Percentiles rank a stretch among this genome's conserved stretches.
These are phyloP conservation scores for Gymnothorax javanicus DNA, from an alignment of 2,797 vertebrate genomes.

Conservation along the genomic window DNA sequence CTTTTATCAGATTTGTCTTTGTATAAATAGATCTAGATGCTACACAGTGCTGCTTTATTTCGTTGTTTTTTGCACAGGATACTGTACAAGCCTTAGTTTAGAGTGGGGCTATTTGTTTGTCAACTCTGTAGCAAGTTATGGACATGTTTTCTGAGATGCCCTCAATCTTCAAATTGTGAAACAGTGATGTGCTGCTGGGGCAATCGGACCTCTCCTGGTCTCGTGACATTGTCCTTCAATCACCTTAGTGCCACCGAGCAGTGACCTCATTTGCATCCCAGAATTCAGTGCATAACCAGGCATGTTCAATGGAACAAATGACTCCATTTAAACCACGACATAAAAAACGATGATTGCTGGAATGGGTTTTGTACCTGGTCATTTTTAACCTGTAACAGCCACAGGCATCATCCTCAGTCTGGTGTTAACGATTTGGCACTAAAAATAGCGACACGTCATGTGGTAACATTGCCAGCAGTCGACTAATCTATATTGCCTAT, in stretches of 20 bases:
- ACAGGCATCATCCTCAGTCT: background rate
- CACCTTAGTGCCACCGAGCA: slow-evolving; percentile 56
- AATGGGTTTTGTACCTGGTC: slow-evolving; percentile 52
- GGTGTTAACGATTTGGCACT: background rate
- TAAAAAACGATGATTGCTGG: slow-evolving; percentile 46
- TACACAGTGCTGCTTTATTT: slow-evolving; percentile 25
- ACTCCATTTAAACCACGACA: slow-evolving; percentile 49
- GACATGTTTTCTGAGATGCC: slow-evolving; percentile 54
- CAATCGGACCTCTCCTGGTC: slow-evolving; percentile 45
- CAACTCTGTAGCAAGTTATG: slow-evolving; percentile 58
- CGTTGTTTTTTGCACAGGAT: slow-evolving; percentile 67
- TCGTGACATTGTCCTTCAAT: slow-evolving; percentile 36
- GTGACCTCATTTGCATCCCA: slow-evolving; percentile 55
- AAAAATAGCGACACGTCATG: background rate
- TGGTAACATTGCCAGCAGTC: background rate
- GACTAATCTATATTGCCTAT: background rate
- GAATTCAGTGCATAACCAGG: slow-evolving; percentile 39
- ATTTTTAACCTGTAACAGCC: slow-evolving; percentile 42
- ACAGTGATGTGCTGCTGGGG: slow-evolving; percentile 65
- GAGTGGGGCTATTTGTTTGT: slow-evolving; percentile 54
- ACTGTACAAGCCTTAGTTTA: slow-evolving; percentile 66
- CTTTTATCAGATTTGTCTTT: slow-evolving; percentile 33
- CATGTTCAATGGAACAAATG: slow-evolving; percentile 40
- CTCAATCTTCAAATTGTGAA: slow-evolving; percentile 61
- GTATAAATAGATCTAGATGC: slow-evolving; percentile 24